Evolutionary conservation across 2,113 vertebrate species (phyloP).

Genomic region (Elaphurus davidianus): DNA sequence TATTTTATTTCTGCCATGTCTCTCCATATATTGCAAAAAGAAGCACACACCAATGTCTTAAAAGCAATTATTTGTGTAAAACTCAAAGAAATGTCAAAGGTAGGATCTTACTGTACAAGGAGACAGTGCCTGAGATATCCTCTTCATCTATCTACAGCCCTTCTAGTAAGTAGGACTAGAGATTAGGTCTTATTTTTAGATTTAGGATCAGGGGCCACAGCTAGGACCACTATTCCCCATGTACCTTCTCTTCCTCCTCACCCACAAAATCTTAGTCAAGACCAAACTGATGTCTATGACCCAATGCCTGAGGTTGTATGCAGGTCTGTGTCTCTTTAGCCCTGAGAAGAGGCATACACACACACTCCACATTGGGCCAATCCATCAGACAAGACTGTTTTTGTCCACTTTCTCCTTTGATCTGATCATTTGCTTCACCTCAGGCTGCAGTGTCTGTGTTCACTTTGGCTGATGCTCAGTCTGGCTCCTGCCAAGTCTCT

Average conservation of each 20-base stretch:
- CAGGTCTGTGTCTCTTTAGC: background rate
- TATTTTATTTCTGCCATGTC: background rate
- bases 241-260: background rate
- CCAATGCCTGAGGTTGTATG: background rate
- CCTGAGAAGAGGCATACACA: background rate
- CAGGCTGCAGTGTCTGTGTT: accelerated
- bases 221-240: background rate
- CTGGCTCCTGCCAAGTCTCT: background rate
- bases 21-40: background rate
- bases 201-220: background rate
- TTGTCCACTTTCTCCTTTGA: background rate
- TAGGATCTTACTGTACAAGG: background rate
- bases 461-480: background rate
- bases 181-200: background rate
- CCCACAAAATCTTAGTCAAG: background rate
- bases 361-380: background rate
- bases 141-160: background rate
- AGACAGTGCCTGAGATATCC: background rate
- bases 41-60: background rate
- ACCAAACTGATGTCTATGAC: background rate
- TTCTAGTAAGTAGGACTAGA: background rate
- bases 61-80: background rate
- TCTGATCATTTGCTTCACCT: background rate
- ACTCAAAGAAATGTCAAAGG: background rate
- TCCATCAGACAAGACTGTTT: background rate